These are phyloP conservation scores for Drosophila parabipectinata DNA, from an alignment of 1,140 invertebrate species.

Conservation along the genomic window DNA sequence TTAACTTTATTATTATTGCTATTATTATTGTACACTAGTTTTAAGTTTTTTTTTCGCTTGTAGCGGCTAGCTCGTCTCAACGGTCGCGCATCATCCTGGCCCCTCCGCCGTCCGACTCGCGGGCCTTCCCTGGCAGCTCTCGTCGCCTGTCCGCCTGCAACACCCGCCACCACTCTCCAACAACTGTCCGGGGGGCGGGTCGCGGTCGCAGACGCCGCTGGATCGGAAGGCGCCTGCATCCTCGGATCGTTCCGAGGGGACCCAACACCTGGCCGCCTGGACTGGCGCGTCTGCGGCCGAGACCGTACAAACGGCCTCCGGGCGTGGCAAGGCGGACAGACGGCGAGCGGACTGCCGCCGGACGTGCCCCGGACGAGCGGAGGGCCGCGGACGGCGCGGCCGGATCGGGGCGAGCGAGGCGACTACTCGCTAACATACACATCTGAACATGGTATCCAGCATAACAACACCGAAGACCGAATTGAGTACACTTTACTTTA, in stretches of 20 bases:
- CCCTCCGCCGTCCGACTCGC: not conserved
- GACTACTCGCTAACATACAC: constrained; percentile 8
- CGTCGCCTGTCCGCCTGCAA: constrained; percentile 28
- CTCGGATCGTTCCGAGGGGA: not conserved
- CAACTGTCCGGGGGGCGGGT: constrained; percentile 18
- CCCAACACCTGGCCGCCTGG: constrained; percentile 31
- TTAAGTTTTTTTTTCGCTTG: constrained; percentile 44
- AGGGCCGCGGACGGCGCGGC: not conserved
- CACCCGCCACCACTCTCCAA: constrained; percentile 37
- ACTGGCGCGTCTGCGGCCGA: constrained; percentile 1
- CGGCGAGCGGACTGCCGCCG: constrained; percentile 12
- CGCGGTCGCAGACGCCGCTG: not conserved
- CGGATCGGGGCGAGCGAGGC: not conserved
- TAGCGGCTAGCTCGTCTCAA: not conserved
- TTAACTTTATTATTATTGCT: constrained; percentile 63
- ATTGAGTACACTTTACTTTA: constrained; percentile 64
- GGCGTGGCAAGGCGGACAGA: constrained; percentile 23
- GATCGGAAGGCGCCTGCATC: constrained; percentile 22
- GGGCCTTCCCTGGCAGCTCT: not conserved
- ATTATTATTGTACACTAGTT: constrained; percentile 69
- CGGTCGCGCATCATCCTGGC: not conserved
- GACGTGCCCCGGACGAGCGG: not conserved
- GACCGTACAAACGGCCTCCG: constrained; percentile 7
- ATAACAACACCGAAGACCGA: constrained; percentile 56
- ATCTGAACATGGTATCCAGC: constrained; percentile 35